Percentiles rank a stretch among this genome's conserved stretches.
Evolutionary conservation across 2,113 vertebrate species (phyloP).

Genomic region (Nipponia nippon): DNA sequence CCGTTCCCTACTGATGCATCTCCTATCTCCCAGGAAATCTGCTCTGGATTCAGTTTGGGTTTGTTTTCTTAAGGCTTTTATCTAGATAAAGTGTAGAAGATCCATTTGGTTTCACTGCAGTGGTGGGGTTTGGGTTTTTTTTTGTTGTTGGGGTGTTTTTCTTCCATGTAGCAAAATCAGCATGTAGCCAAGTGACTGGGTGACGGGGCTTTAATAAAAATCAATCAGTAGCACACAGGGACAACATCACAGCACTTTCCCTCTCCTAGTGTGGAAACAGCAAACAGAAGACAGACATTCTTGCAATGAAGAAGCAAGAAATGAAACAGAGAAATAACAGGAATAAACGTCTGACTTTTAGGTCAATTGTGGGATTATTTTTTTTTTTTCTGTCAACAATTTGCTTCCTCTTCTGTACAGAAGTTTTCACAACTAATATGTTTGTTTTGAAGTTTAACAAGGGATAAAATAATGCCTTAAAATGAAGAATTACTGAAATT

Average conservation of each 20-base stretch:
- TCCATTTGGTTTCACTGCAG: not conserved
- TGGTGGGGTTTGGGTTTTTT: rapidly evolving
- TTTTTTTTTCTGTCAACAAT: not conserved
- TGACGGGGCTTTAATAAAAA: not conserved
- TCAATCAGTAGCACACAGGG: not conserved
- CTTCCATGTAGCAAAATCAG: too few species aligned
- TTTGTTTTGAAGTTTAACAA: not conserved
- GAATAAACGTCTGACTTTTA: not conserved
- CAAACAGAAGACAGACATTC: not conserved
- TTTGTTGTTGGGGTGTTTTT: not conserved
- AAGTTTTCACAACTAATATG: not conserved
- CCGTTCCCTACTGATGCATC: rapidly evolving
- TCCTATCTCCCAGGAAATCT: not conserved
- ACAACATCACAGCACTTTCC: not conserved
- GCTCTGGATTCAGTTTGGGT: rapidly evolving
- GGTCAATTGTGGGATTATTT: not conserved
- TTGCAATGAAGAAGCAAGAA: not conserved
- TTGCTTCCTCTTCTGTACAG: rapidly evolving
- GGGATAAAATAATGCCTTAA: not conserved
- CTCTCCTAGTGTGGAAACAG: not conserved
- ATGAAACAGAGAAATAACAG: not conserved
- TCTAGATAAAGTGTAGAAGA: rapidly evolving
- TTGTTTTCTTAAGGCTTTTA: not conserved
- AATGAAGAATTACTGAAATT: not conserved
- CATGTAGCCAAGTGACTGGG: not conserved